Evolutionary conservation across 2,113 vertebrate species (phyloP).

Genomic region (Pogona vitticeps): DNA sequence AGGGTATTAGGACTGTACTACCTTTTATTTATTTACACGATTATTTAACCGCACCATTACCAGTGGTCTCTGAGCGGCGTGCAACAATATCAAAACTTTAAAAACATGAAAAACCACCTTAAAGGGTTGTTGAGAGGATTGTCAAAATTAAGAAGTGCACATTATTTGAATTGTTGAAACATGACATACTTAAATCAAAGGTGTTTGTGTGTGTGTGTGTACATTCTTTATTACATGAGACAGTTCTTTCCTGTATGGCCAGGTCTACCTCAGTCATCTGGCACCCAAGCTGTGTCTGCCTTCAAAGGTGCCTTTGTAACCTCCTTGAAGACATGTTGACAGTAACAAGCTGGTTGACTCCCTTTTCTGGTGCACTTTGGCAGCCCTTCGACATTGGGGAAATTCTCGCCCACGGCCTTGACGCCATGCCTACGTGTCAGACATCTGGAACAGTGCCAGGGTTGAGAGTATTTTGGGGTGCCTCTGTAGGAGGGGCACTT

Average conservation of each 20-base stretch:
- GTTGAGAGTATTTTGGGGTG: neutral
- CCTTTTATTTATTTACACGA: too few relatives aligned
- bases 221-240: neutral
- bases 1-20: neutral
- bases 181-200: neutral
- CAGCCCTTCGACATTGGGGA: neutral
- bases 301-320: neutral
- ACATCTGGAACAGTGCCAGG: neutral
- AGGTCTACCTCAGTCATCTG: neutral
- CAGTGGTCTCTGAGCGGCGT: too few relatives aligned
- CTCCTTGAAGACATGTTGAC: rapidly evolving
- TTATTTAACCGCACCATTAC: too few relatives aligned
- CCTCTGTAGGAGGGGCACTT: neutral
- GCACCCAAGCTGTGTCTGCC: neutral
- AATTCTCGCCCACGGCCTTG: neutral
- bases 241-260: neutral
- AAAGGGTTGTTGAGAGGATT: neutral
- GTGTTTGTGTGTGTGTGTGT: neutral
- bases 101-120: too few relatives aligned
- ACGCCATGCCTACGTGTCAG: neutral
- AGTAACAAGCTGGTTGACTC: neutral
- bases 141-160: neutral
- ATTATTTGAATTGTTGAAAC: neutral
- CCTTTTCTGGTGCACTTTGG: neutral
- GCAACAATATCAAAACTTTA: too few relatives aligned